Percentiles rank a stretch among this genome's conserved stretches.
phyloP scores from a whole-genome alignment of 1,140 invertebrate species.

The Diprion similis region DNA sequence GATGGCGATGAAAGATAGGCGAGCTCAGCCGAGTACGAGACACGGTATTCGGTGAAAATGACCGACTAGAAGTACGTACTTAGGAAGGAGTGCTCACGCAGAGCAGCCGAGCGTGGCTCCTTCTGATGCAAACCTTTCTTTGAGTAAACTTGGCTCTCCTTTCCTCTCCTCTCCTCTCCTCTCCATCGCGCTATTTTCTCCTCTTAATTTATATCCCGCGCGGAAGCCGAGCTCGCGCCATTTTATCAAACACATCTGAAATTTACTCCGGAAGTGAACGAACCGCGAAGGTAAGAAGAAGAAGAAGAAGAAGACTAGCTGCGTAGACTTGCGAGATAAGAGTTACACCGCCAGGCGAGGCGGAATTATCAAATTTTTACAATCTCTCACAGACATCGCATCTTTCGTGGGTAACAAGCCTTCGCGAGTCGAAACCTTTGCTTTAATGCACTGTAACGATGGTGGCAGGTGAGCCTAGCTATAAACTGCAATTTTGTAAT shows the following conservation, averaged over 20 bases:
- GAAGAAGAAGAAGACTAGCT: too few species aligned
- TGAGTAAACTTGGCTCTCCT: neutral
- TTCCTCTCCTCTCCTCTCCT: neutral
- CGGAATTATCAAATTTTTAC: neutral
- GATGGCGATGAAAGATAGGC: constrained; percentile 2
- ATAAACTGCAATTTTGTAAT: too few species aligned
- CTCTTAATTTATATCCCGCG: neutral
- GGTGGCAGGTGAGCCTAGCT: too few species aligned
- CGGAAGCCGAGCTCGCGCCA: neutral
- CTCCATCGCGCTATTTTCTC: neutral
- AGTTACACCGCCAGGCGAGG: neutral
- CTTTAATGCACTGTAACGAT: too few species aligned
- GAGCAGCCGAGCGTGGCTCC: constrained; percentile 2
- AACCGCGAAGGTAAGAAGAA: neutral
- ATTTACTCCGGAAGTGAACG: neutral
- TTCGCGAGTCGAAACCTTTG: neutral
- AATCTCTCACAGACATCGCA: neutral
- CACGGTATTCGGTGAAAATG: neutral
- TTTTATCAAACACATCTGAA: neutral
- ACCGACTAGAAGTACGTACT: neutral
- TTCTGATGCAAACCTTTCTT: constrained; percentile 7
- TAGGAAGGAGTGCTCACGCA: neutral
- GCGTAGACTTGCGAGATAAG: neutral
- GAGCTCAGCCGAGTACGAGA: neutral
- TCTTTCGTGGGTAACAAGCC: constrained; percentile 7